A percentile compares a stretch with the other conserved stretches of the same genome.
Evolutionary conservation across 2,888 invertebrate species (phyloP).

Genomic region (Gasteruption jaculator): DNA sequence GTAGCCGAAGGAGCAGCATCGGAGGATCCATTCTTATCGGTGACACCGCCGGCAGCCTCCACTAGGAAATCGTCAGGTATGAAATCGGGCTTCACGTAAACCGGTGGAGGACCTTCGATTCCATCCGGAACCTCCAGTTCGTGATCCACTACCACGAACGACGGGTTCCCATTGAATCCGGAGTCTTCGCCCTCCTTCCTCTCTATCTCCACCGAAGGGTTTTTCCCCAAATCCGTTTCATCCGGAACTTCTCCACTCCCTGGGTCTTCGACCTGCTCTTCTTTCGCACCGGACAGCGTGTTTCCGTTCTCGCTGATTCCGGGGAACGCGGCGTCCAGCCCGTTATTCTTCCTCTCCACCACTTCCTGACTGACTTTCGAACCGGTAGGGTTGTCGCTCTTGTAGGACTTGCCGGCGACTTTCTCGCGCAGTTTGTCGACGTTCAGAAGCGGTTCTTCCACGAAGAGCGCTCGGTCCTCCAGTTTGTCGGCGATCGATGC

Average conservation of each 20-base stretch:
- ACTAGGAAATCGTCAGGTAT: too few species aligned
- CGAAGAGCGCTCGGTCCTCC: constrained; percentile 15
- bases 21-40: neutral
- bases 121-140: constrained; percentile 43
- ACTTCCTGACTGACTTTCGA: too few species aligned
- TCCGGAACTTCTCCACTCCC: constrained; percentile 28
- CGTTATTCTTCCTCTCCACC: too few species aligned
- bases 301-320: neutral
- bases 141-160: constrained; percentile 40
- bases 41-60: too few species aligned
- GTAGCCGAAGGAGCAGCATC: neutral
- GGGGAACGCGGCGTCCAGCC: constrained; percentile 2
- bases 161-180: constrained; percentile 27
- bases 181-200: constrained; percentile 7
- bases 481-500: constrained; percentile 15
- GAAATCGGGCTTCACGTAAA: constrained; percentile 39
- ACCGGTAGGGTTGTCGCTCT: too few species aligned
- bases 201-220: constrained; percentile 16
- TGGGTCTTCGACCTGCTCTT: constrained; percentile 18
- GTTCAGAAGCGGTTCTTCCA: constrained; percentile 13
- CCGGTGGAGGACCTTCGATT: constrained; percentile 40
- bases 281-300: neutral
- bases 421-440: constrained; percentile 19
- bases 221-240: constrained; percentile 17
- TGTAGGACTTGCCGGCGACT: constrained; percentile 11